These are phyloP conservation scores for Aldrovandia affinis DNA, from an alignment of 2,797 vertebrate species.

Conservation along the genomic window DNA sequence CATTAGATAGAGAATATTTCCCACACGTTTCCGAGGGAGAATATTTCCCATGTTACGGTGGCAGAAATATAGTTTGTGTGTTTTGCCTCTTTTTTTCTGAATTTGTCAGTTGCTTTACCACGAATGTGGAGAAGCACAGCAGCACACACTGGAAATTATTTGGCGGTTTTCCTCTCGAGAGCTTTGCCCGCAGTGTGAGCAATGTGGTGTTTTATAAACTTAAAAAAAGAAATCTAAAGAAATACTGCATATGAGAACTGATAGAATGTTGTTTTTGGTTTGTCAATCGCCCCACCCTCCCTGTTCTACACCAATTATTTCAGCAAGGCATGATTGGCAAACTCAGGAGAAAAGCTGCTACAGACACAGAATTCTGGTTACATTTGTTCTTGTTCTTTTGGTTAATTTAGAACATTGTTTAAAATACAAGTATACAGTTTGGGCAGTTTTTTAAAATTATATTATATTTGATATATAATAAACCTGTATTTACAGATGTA, in stretches of 20 bases:
- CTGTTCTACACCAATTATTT: too few relatives aligned
- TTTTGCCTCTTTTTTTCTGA: too few relatives aligned
- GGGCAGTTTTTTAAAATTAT: too few relatives aligned
- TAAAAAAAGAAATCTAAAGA: too few relatives aligned
- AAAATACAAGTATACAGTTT: too few relatives aligned
- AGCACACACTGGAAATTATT: background rate
- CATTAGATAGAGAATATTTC: background rate
- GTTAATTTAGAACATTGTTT: background rate
- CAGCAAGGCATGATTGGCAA: background rate
- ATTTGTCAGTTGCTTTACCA: background rate
- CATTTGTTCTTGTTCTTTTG: background rate
- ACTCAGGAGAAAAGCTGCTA: background rate
- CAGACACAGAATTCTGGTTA: background rate
- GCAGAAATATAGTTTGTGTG: background rate
- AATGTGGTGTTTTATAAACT: background rate
- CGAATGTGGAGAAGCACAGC: background rate
- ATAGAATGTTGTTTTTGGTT: background rate
- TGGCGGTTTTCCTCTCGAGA: background rate
- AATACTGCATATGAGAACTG: background rate
- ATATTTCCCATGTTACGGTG: background rate
- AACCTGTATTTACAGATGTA: too few relatives aligned
- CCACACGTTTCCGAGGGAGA: background rate
- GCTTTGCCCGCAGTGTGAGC: background rate
- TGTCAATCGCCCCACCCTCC: background rate
- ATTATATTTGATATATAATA: too few relatives aligned